These are phyloP conservation scores for Cassiopea andromeda DNA, from an alignment of 30 jellyfish, hydroid and myxozoan species.

Conservation along the genomic window DNA sequence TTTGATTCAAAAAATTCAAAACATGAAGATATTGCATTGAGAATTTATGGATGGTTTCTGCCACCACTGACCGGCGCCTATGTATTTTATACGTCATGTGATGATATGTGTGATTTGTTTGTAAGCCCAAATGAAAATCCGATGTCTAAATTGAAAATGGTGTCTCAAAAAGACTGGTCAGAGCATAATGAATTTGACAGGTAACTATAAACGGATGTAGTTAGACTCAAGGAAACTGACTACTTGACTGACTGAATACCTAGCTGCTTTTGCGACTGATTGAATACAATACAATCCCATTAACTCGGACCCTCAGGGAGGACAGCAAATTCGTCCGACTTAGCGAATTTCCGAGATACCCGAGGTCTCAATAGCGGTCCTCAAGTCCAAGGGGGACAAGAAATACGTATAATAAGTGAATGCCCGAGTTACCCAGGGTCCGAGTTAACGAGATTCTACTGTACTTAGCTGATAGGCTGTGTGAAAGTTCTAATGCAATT, in stretches of 20 bases:
- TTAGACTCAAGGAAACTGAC: not conserved
- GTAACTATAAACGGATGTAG: conserved; percentile 19
- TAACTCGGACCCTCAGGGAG: too few species aligned
- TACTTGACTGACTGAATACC: not conserved
- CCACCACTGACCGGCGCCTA: conserved; percentile 97
- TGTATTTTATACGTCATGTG: conserved; percentile 93
- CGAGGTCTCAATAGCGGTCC: too few species aligned
- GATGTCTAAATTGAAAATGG: conserved; percentile 76
- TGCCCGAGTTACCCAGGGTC: too few species aligned
- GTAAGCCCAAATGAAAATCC: conserved; percentile 92
- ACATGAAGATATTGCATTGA: conserved; percentile 77
- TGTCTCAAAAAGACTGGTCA: conserved; percentile 94
- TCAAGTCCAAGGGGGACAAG: too few species aligned
- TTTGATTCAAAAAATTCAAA: conserved; percentile 80
- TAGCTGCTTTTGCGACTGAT: not conserved
- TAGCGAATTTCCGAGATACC: too few species aligned
- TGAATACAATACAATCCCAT: too few species aligned
- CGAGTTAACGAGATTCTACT: too few species aligned
- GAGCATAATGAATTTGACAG: conserved; percentile 97
- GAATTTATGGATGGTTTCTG: conserved; percentile 92
- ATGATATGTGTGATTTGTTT: conserved; percentile 91
- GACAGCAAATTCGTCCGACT: too few species aligned
- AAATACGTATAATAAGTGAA: too few species aligned
- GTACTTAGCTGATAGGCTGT: too few species aligned
- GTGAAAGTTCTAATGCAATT: too few species aligned